Conservation (phyloP, 2,797 vertebrate genomes). For the Myotis myotis region DNA sequence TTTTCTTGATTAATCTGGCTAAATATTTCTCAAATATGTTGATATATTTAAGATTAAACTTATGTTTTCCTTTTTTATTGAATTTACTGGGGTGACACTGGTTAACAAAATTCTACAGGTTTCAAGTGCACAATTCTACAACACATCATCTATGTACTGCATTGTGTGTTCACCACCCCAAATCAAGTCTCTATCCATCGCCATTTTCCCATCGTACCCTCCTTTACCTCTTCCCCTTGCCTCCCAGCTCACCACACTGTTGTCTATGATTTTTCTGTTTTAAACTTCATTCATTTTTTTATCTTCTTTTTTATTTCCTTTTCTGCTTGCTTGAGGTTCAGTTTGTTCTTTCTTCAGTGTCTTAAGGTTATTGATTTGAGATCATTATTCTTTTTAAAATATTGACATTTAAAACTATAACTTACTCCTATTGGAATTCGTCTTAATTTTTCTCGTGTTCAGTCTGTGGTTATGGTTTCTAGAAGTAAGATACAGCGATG, state of each 20-base stretch:
- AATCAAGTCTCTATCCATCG: background rate
- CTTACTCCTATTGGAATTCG: background rate
- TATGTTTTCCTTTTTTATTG: background rate
- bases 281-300: background rate
- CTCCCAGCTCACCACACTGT: background rate
- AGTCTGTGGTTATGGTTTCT: background rate
- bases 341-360: background rate
- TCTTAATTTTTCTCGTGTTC: background rate
- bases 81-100: background rate
- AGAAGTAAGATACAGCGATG: background rate
- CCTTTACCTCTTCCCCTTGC: background rate
- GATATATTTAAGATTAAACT: background rate
- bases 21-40: background rate
- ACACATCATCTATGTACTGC: background rate
- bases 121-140: background rate
- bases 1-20: background rate
- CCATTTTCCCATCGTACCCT: background rate
- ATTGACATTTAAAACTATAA: background rate
- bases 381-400: background rate
- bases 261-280: background rate
- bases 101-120: background rate
- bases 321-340: background rate
- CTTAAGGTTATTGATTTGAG: background rate
- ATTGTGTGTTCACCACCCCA: background rate
- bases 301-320: background rate